These are phyloP conservation scores for Dastarcus helophoroides DNA, from an alignment of 2,888 invertebrate species.

Conservation along the genomic window DNA sequence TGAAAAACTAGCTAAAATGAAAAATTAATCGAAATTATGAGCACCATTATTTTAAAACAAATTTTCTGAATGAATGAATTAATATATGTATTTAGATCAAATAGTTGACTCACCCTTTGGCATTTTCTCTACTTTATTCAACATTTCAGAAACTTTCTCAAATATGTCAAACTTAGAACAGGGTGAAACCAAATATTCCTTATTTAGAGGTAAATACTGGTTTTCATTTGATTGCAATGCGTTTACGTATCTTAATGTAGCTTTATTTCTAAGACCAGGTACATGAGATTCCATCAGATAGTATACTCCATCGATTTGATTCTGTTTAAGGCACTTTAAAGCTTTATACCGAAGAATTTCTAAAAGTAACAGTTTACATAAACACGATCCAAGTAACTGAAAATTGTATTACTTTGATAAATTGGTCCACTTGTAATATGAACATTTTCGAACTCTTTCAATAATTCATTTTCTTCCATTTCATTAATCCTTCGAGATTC, in stretches of 20 bases:
- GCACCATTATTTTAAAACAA: too few species aligned
- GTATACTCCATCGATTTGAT: background rate
- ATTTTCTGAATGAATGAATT: too few species aligned
- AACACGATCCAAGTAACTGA: background rate
- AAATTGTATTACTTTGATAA: slow-evolving; percentile 12
- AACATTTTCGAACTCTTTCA: slow-evolving; percentile 10
- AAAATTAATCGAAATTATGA: too few species aligned
- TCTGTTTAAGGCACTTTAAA: background rate
- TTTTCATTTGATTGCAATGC: background rate
- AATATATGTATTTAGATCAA: too few species aligned
- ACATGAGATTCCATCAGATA: slow-evolving; percentile 1
- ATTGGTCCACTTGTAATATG: slow-evolving; percentile 15
- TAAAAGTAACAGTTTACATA: background rate
- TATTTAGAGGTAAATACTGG: background rate
- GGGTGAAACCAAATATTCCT: background rate
- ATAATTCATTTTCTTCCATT: too few species aligned
- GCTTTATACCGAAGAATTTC: background rate
- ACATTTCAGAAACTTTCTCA: background rate
- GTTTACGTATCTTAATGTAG: background rate
- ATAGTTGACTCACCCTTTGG: slow-evolving; percentile 1
- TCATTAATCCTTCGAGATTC: too few species aligned
- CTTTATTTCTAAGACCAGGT: background rate
- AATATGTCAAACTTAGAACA: background rate
- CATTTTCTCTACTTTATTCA: background rate
- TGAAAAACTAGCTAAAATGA: too few species aligned